Conservation (phyloP, 2,113 vertebrate species). For the Catagonus wagneri region DNA sequence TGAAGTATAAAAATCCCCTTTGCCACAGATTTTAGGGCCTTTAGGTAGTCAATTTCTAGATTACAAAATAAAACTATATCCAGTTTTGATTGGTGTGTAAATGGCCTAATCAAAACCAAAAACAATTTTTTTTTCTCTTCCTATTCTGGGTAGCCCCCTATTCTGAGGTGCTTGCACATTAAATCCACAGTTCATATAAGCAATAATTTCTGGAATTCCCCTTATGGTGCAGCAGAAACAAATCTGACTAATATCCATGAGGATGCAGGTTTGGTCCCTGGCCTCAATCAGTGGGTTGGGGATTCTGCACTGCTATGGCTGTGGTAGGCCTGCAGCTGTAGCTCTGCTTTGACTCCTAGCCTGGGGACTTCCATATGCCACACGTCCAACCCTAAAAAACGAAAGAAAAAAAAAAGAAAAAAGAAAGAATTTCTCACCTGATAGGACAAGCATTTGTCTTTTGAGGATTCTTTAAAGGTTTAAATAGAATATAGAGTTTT, state of each 20-base stretch:
- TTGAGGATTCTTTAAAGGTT: not conserved
- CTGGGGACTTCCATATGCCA: no score
- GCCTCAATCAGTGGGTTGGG: no score
- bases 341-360: no score
- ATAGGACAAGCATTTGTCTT: not conserved
- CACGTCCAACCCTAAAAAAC: no score
- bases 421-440: not conserved
- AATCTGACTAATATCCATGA: no score
- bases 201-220: not conserved
- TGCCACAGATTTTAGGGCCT: slow-evolving; percentile 3
- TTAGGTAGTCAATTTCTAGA: not conserved
- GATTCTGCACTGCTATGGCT: no score
- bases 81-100: not conserved
- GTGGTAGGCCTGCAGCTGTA: no score
- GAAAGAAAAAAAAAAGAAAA: no score
- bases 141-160: not conserved
- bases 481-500: not conserved
- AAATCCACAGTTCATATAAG: not conserved
- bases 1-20: not conserved
- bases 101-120: slow-evolving; percentile 18
- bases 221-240: no score
- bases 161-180: not conserved
- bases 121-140: not conserved
- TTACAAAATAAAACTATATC: slow-evolving; percentile 40
- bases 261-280: no score